Evolutionary conservation across 2,888 invertebrate genomes (phyloP), one percentile per base, ranked within the genome.

Genomic region (Keiferia lycopersicella): DNA sequence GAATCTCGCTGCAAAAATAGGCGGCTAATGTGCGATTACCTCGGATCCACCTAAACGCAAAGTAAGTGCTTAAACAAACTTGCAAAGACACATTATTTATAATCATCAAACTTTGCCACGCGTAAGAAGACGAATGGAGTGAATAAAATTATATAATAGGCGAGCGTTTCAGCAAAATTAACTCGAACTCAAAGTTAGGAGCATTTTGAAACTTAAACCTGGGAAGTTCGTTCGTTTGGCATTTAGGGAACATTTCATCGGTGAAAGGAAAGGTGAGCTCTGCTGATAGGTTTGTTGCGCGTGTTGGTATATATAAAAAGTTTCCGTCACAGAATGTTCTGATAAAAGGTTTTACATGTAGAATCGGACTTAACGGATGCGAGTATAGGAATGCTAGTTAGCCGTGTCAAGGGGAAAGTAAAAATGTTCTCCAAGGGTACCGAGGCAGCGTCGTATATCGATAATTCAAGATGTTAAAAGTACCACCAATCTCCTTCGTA

Each of bases 121-220:
- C 60, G 22, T 60, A 45, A 45, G 22, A 14, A 16, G 45, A 59
- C 16, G n/a, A 45, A 45, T 16, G 22, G 22, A 16, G 48, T 1
- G 41, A 60, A 26, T 16, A 34, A 56, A 26, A 22, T 22, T 8
- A 22, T 22, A 22, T 22, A 48, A 59, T 59, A 16, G 26, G 60
- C 26, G n/a, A 30, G 34, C 41, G 8, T 45, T 60, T 26, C 39
- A 60, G 34, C 12, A 10, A 45, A 60, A 60, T 60, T 60, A 60
- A 60, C 60, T 45, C 45, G 22, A 30, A 45, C 22, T 26, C 22
- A n/a, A 60, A 41, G 60, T 41, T 11, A 59, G 11, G 30, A 26
- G 22, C 45, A 30, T 45, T 26, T 11, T 11, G 26, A 10, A 60
- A 60, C 45, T 60, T 60, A 41, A 22, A 22, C 22, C 22, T 22